Conservation (phyloP, 2,888 invertebrate genomes). For the Harpagoxenus sublaevis region DNA sequence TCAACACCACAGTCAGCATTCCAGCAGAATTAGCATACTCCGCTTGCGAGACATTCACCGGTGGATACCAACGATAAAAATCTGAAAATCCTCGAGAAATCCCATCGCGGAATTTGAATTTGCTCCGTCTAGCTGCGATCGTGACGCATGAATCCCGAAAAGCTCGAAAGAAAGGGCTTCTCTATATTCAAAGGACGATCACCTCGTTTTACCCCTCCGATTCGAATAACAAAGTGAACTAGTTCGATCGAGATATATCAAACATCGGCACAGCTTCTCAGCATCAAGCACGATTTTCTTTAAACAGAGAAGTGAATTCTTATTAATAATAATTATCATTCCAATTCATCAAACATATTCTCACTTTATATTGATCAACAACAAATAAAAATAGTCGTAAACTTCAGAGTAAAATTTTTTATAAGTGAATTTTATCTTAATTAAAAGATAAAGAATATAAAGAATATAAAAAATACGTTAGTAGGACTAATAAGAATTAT, state of each 20-base stretch:
- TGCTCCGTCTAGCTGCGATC: slow-evolving; percentile 59
- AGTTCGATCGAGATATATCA: slow-evolving; percentile 58
- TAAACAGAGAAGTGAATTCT: background rate
- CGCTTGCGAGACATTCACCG: slow-evolving; percentile 65
- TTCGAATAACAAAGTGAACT: slow-evolving; percentile 72
- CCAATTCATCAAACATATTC: background rate
- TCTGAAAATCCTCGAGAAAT: slow-evolving; percentile 73
- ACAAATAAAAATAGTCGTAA: background rate
- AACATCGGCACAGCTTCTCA: slow-evolving; percentile 24
- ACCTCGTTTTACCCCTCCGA: slow-evolving; percentile 55
- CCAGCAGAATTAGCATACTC: slow-evolving; percentile 73
- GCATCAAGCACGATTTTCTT: background rate
- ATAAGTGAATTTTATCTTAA: slow-evolving; percentile 10
- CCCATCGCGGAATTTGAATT: slow-evolving; percentile 79
- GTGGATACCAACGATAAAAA: slow-evolving; percentile 73
- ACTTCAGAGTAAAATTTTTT: background rate
- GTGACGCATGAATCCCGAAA: slow-evolving; percentile 60
- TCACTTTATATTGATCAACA: background rate
- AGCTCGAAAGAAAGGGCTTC: slow-evolving; percentile 51
- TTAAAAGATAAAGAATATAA: background rate
- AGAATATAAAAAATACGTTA: background rate
- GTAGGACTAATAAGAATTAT: background rate
- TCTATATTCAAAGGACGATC: slow-evolving; percentile 67
- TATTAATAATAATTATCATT: slow-evolving; percentile 6
- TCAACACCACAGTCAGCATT: slow-evolving; percentile 57